Evolutionary conservation across 2,113 vertebrate species (phyloP), one percentile per base, ranked within the genome.

Genomic region (Plestiodon gilberti): DNA sequence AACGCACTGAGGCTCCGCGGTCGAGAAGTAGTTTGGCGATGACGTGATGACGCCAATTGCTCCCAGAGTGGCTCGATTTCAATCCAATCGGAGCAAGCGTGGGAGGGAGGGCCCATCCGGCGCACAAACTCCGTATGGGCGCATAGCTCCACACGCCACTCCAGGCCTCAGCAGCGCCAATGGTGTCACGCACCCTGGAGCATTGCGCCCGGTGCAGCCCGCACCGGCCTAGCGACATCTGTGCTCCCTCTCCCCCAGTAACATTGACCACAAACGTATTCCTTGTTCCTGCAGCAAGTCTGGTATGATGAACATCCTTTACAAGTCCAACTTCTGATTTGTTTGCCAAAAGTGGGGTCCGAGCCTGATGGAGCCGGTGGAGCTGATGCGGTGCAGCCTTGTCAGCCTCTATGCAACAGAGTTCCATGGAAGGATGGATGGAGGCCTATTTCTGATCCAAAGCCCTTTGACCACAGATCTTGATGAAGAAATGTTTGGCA

Each of bases 401-500:
- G 11, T 33, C 28, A 43, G 28, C 38, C 35, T 71, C 48, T 2
- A 11, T 33, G 30, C 10, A 14, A 17, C 30, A 86, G 35, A 59
- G 25, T 40, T 74, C 0, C n/a, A 9, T 82, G 57, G 3, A 78
- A n/a, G n/a, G n/a, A n/a, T 11, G 52, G 71, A 64, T 30, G 73
- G 71, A 83, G 28, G 69, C 30, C 70, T 70, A 89, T 94, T 88
- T 88, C 81, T 69, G 87, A 90, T 91, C 91, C 90, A 79, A n/a
- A 76, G 38, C 83, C 87, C 88, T 89, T 87, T 55, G 86, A 83
- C 91, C 75, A 13, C 62, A 81, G 92, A 87, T 92, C 89, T 83
- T 62, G 48, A 81, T 89, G 18, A 62, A 93, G 94, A 89, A 94
- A 93, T 84, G 84, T 90, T 87, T 70, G 89, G 93, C 92, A 94